Evolutionary conservation across 2,113 vertebrate genomes (phyloP).

Genomic region (Lasiurus cinereus): DNA sequence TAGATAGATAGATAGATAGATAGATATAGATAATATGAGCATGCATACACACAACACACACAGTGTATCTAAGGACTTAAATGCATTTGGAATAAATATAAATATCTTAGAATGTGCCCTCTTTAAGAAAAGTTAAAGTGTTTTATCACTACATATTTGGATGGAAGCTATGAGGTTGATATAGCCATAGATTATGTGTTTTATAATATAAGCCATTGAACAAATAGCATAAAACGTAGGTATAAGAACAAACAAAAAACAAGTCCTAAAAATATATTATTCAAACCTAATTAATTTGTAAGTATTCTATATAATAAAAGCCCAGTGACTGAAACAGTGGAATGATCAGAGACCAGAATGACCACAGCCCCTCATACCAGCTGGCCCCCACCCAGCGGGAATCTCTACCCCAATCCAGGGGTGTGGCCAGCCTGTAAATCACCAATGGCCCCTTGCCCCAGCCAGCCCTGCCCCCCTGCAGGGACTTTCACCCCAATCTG

Average conservation of each 20-base stretch:
- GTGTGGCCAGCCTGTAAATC: too few species aligned
- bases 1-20: too few species aligned
- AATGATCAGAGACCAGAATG: too few species aligned
- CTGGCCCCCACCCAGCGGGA: fast-evolving
- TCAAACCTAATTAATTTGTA: neutral
- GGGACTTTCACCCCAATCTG: too few species aligned
- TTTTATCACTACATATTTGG: neutral
- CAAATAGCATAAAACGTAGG: neutral
- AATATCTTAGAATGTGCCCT: neutral
- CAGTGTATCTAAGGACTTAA: neutral
- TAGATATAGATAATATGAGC: neutral
- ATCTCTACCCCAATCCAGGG: too few species aligned
- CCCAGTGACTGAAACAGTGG: fast-evolving
- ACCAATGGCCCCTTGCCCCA: too few species aligned
- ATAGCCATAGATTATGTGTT: neutral
- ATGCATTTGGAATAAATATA: neutral
- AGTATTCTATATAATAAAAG: neutral
- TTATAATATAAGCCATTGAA: neutral
- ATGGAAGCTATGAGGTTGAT: neutral
- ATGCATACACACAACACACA: neutral
- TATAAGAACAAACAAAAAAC: neutral
- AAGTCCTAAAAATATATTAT: neutral
- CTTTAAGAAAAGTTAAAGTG: neutral
- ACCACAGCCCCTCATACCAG: too few species aligned
- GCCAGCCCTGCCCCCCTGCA: too few species aligned